These are phyloP conservation scores for Scaptomyza parva DNA, from an alignment of 2,888 invertebrate species.

Conservation along the genomic window DNA sequence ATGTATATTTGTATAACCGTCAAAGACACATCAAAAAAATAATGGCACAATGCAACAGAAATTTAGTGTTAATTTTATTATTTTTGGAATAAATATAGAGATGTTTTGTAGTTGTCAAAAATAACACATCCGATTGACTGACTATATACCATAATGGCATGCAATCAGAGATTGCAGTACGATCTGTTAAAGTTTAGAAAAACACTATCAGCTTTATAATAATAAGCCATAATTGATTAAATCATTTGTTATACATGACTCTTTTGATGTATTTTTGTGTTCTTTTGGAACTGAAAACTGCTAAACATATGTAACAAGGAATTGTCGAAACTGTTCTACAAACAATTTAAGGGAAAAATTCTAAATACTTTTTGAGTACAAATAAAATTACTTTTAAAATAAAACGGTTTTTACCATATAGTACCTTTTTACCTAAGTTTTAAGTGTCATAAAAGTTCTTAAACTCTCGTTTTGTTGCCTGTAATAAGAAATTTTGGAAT, in stretches of 20 bases:
- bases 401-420: neutral
- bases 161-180: neutral
- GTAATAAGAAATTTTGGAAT: conserved; percentile 20
- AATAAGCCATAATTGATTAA: conserved; percentile 28
- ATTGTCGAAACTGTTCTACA: too few relatives aligned
- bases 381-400: neutral
- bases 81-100: conserved; percentile 65
- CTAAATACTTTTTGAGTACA: neutral
- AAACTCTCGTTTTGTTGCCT: conserved; percentile 8
- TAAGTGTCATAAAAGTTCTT: conserved; percentile 26
- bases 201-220: conserved; percentile 16
- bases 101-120: conserved; percentile 49
- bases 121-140: neutral
- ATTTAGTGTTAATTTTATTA: conserved; percentile 71
- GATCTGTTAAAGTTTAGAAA: neutral
- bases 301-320: neutral
- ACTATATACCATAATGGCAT: neutral
- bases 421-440: conserved; percentile 19
- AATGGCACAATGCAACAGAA: conserved; percentile 57
- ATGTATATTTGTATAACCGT: conserved; percentile 19
- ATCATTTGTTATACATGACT: conserved; percentile 13
- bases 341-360: neutral
- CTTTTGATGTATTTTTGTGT: neutral
- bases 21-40: conserved; percentile 31
- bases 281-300: neutral